Conservation (phyloP, 2,888 invertebrate genomes). For the Ernsta delagoae region DNA sequence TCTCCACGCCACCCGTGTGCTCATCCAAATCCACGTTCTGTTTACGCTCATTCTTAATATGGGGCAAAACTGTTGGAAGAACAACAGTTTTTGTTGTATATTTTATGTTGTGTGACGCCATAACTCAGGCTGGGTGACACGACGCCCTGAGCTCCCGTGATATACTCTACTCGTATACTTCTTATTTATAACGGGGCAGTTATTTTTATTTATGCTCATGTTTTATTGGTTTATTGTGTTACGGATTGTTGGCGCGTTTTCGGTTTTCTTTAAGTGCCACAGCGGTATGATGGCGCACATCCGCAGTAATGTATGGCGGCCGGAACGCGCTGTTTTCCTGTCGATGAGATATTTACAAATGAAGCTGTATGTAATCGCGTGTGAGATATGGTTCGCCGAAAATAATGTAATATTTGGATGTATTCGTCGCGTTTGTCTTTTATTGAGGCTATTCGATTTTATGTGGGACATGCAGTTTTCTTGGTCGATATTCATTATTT, state of each 20-base stretch:
- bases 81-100: conserved; percentile 83
- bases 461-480: too few species aligned
- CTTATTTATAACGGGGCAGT: conserved; percentile 55
- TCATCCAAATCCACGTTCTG: conserved; percentile 79
- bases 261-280: conserved; percentile 64
- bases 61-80: conserved; percentile 84
- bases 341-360: conserved; percentile 29
- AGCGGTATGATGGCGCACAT: conserved; percentile 38
- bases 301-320: conserved; percentile 27
- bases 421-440: background rate
- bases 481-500: too few species aligned
- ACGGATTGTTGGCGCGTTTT: conserved; percentile 70
- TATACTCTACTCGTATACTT: conserved; percentile 55
- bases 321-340: conserved; percentile 33
- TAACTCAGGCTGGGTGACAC: conserved; percentile 74
- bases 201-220: conserved; percentile 56
- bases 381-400: conserved; percentile 1
- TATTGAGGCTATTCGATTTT: background rate
- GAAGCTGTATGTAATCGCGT: conserved; percentile 21
- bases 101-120: conserved; percentile 83
- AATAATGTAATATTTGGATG: background rate
- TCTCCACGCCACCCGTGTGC: conserved; percentile 53
- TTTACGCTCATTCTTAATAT: conserved; percentile 84
- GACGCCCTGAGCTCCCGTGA: conserved; percentile 72
- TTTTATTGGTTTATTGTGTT: conserved; percentile 71